These are phyloP conservation scores for Halyomorpha halys DNA, from an alignment of 1,140 invertebrate species.

Conservation along the genomic window DNA sequence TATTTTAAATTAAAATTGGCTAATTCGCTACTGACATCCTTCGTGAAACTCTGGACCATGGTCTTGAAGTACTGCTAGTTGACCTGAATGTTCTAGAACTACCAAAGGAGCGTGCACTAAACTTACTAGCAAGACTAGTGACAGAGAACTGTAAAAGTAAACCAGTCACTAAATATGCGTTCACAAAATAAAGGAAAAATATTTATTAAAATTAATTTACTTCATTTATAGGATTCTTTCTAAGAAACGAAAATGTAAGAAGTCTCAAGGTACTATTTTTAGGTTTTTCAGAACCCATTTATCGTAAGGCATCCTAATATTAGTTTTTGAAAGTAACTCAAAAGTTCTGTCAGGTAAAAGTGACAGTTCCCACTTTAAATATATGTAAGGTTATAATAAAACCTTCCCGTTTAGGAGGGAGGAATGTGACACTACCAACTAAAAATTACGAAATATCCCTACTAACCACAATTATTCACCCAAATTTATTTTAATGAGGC, in stretches of 20 bases:
- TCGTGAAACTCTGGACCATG: constrained; percentile 13
- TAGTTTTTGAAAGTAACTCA: too few relatives aligned
- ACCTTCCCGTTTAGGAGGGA: constrained; percentile 2
- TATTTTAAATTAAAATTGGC: not conserved
- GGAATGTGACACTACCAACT: not conserved
- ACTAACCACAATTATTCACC: too few relatives aligned
- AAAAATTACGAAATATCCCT: too few relatives aligned
- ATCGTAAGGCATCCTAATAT: constrained; percentile 1
- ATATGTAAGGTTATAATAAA: not conserved
- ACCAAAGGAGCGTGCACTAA: constrained; percentile 3
- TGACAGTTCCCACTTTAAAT: constrained; percentile 7
- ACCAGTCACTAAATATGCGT: not conserved
- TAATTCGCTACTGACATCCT: not conserved
- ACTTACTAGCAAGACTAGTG: constrained; percentile 10
- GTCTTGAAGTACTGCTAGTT: not conserved
- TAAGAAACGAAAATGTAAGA: not conserved
- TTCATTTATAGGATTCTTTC: constrained; percentile 4
- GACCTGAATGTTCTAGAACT: not conserved
- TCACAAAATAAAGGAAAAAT: not conserved
- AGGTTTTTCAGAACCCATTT: constrained; percentile 3
- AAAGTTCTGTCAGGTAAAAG: not conserved
- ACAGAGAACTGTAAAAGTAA: not conserved
- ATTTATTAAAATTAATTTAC: not conserved
- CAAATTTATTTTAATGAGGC: too few relatives aligned
- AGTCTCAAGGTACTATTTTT: not conserved